Base-by-base conservation (phyloP, 2,113 vertebrate species). In the Brachyhypopomus occidentalis region DNA sequence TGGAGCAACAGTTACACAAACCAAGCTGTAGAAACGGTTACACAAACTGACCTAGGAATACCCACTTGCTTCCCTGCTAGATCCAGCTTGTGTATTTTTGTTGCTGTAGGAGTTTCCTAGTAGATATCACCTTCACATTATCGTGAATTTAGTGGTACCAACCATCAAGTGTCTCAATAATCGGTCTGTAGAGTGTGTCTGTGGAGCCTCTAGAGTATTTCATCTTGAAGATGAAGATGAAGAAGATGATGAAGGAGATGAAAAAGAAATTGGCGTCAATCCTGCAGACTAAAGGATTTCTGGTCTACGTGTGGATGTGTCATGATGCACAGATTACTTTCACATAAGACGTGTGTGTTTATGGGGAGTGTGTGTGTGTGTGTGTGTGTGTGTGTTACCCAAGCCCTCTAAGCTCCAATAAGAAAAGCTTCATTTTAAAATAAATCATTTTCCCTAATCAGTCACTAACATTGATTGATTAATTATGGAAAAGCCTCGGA, bases 261-360 rank as follows among this genome's bases (percentile, higher is more conserved):
- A 90, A 89, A 71, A 90, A 89, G 88, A 88, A 87, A 85, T 86
- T 91, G 62, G 87, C 80, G 88, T 87, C 91, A 91, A 91, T 91
- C 90, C 89, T 0, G 20, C 78, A 88, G 90, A 91, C 91, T 92
- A 92, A 81, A 87, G 88, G 89, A 89, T 92, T 90, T 86, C 83
- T 89, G 81, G 79, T 85, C 84, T 84, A 86, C 89, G 88, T 88
- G 88, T 83, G 86, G 80, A 74, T 87, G 89, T 86, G 85, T 90
- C 86, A 90, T 85, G 85, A 84, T 90, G 87, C 78, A 83, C 87
- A 90, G 89, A 92, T 89, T 91, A 90, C 81, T 86, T 72, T 84
- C 79, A 85, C 88, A 87, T 88, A 87, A 88, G 79, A 82, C 83
- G 11, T 17, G 52, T 71, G 16, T 11, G 12, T 52, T 52, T 52